Evolutionary conservation across 2,888 invertebrate species (phyloP).

Genomic region (Sisyra terminalis): DNA sequence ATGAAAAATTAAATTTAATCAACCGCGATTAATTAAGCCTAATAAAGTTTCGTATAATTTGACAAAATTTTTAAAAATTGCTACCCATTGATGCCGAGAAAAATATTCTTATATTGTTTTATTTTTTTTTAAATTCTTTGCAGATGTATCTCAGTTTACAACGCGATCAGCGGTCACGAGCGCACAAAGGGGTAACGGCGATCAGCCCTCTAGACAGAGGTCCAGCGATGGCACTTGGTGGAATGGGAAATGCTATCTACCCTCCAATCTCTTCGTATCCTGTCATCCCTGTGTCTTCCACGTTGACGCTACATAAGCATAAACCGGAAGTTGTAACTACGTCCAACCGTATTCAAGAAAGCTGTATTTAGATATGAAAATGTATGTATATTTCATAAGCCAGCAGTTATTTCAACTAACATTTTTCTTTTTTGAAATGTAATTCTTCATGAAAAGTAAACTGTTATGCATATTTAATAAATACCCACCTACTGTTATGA

Average conservation of each 20-base stretch:
- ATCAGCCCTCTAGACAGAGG: conserved; percentile 29
- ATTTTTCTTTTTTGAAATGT: too few relatives aligned
- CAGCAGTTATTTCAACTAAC: too few relatives aligned
- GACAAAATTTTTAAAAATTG: too few relatives aligned
- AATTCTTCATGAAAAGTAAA: too few relatives aligned
- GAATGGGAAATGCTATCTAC: conserved; percentile 12
- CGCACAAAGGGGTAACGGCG: conserved; percentile 47
- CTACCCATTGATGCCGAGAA: too few relatives aligned
- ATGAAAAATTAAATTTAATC: too few relatives aligned
- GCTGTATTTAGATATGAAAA: conserved; percentile 57
- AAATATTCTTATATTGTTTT: background rate
- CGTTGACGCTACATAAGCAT: conserved; percentile 61
- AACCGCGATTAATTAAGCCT: too few relatives aligned
- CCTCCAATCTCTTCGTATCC: conserved; percentile 19
- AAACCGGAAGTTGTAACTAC: conserved; percentile 76
- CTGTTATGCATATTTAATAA: too few relatives aligned
- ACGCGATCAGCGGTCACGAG: conserved; percentile 21
- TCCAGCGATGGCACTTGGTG: conserved; percentile 14
- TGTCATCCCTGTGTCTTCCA: conserved; percentile 44
- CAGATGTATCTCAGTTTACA: conserved; percentile 66
- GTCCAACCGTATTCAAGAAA: conserved; percentile 76
- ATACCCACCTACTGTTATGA: too few relatives aligned
- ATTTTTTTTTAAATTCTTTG: conserved; percentile 21
- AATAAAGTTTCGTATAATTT: too few relatives aligned
- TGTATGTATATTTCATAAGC: too few relatives aligned